Base-by-base conservation (phyloP, 1,140 invertebrate genomes). In the Cardiocondyla obscurior region DNA sequence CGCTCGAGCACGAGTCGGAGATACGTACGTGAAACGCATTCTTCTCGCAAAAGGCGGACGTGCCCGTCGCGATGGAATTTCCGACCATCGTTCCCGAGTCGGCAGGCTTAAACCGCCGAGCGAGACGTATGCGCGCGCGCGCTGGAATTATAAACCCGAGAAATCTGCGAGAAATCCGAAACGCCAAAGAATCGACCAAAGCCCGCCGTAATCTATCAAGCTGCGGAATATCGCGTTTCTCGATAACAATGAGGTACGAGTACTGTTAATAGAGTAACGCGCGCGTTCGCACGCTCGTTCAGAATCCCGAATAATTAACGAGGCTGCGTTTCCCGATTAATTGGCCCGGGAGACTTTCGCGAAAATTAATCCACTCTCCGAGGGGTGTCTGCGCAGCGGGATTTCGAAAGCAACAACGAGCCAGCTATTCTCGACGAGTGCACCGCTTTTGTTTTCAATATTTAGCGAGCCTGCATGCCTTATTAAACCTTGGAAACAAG, bases 271-370 rank as follows among this genome's bases (percentile, higher is more conserved):
- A 42, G 58, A 44, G 44, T 28, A 65, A 51, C 30, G 44, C 58
- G 44, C 58, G 19, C 30, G 30, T 16, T 62, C 2, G 39, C 28
- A 19, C 44, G 62, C 33, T 69, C 1, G 62, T 79, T 55, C 33
- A 30, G 60, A 28, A 77, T 77, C 67, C 33, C 16, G 33, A 22
- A 79, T 79, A 79, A 79, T 79, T 79, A 79, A 77, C 74, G 60
- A 30, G 60, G 33, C 46, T 5, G 22, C 46, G 36, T 69, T 79
- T 53, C 42, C 46, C 55, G 39, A 79, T 79, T 79, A 79, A 79
- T 79, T 69, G 58, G 74, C 30, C 33, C 46, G 74, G 22, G 60
- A 65, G 46, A 77, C 74, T 53, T 67, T 79, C 62, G 12, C n/a
- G 74, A 53, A 67, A 65, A 77, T 77, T 77, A 77, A 67, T 67